Evolutionary conservation across 2,888 invertebrate species (phyloP).

Genomic region (Sympetrum striolatum): DNA sequence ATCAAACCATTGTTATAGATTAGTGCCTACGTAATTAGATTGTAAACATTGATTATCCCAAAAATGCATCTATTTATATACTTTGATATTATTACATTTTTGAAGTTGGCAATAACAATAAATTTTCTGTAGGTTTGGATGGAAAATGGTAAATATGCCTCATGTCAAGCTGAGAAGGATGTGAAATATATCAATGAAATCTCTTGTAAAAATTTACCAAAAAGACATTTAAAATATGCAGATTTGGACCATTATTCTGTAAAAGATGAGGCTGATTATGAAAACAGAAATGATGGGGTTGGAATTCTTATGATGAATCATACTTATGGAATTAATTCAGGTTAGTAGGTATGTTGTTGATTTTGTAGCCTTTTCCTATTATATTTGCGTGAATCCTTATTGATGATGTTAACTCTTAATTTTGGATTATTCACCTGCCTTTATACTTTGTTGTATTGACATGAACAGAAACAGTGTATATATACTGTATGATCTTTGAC

Average conservation of each 20-base stretch:
- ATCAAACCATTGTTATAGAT: too few relatives aligned
- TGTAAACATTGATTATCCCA: too few relatives aligned
- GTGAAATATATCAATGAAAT: constrained; percentile 16
- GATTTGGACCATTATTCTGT: background rate
- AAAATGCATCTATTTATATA: background rate
- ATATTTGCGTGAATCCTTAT: too few relatives aligned
- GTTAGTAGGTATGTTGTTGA: background rate
- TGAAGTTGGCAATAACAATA: background rate
- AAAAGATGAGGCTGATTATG: background rate
- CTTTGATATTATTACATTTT: background rate
- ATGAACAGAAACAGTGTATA: too few relatives aligned
- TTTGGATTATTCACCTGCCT: too few relatives aligned
- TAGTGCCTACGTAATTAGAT: too few relatives aligned
- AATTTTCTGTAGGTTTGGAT: background rate
- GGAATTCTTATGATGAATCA: background rate
- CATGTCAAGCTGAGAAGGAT: background rate
- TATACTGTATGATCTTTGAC: too few relatives aligned
- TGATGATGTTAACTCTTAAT: too few relatives aligned
- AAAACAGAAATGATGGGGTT: background rate
- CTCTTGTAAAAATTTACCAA: background rate
- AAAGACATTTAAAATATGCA: background rate
- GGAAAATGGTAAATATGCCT: background rate
- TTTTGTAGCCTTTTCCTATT: too few relatives aligned
- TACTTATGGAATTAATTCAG: constrained; percentile 1
- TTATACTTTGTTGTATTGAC: too few relatives aligned